Base-by-base conservation (phyloP, 2,797 vertebrate genomes). In the Acestrorhynchus altus region DNA sequence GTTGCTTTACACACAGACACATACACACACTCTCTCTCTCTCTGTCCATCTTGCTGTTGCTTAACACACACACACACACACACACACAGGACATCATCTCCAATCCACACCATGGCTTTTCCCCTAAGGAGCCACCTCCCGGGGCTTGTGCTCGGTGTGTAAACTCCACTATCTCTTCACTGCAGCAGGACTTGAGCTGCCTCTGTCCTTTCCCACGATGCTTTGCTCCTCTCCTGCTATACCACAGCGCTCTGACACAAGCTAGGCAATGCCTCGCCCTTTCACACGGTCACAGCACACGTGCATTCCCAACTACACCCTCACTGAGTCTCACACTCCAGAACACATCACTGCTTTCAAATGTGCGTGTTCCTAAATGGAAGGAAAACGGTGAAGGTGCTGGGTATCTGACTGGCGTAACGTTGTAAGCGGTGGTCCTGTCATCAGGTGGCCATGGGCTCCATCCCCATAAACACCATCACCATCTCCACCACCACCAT, bases 141-240 rank as follows among this genome's bases (percentile, higher is more conserved):
- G 15, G 44, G n/a, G 22, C 65, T 31, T 51, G 70, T 22, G 70
- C 24, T 28, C 16, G n/a, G 28, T 40, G 47, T 51, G 52, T 73
- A 78, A 78, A 73, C 52, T 20, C 42, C 12, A 5, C 69, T 78
- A 78, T 78, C 77, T 73, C 70, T 40, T 60, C 70, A 20, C 61
- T 78, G 77, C 77, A 78, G 77, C 52, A 78, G 40, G 28, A 54
- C 60, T 40, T 15, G 18, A 70, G 31, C 76, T 44, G 57, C 47
- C 26, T 16, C 49, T 18, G 35, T 28, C 31, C 31, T 73, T 78
- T 65, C 77, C 70, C 77, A 78, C 46, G 44, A 78, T 78, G 77
- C 77, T 59, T 11, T 66, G 63, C 70, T 66, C 56, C 61, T 44
- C 59, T 61, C 31, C 16, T 10, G 16, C 59, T 39, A 7, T 4